These are phyloP conservation scores for Brachymystax lenok DNA, from an alignment of 2,797 vertebrate species.

Conservation along the genomic window DNA sequence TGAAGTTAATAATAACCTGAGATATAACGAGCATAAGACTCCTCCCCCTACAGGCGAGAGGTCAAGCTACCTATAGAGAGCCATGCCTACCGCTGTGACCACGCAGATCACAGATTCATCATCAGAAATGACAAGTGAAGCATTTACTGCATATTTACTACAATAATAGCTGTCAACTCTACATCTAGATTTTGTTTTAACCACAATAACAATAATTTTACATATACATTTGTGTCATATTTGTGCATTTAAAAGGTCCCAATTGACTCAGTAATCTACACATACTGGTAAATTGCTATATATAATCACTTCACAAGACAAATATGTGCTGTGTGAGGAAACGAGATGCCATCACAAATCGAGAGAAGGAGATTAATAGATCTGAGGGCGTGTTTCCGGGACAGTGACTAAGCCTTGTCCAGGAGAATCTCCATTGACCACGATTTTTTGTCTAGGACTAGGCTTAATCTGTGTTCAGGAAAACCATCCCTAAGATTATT, in stretches of 20 bases:
- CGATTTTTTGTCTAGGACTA: too few species aligned
- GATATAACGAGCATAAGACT: slow-evolving; percentile 51
- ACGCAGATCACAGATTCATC: not conserved
- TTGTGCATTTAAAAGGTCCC: too few species aligned
- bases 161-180: not conserved
- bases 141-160: not conserved
- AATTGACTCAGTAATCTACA: too few species aligned
- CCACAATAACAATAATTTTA: too few species aligned
- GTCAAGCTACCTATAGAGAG: slow-evolving; percentile 65
- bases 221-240: too few species aligned
- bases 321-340: not conserved
- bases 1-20: slow-evolving; percentile 70
- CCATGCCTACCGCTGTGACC: slow-evolving; percentile 45
- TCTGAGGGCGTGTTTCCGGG: too few species aligned
- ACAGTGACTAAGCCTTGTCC: too few species aligned
- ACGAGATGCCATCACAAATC: not conserved
- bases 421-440: too few species aligned
- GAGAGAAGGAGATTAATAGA: not conserved
- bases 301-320: not conserved
- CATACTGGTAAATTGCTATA: not conserved
- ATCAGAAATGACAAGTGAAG: not conserved
- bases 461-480: too few species aligned
- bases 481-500: too few species aligned
- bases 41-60: slow-evolving; percentile 59
- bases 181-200: not conserved